A percentile compares a stretch with the other conserved stretches of the same genome.
These are phyloP conservation scores for Eclectus roratus DNA, from an alignment of 2,113 vertebrate species.

Conservation along the genomic window DNA sequence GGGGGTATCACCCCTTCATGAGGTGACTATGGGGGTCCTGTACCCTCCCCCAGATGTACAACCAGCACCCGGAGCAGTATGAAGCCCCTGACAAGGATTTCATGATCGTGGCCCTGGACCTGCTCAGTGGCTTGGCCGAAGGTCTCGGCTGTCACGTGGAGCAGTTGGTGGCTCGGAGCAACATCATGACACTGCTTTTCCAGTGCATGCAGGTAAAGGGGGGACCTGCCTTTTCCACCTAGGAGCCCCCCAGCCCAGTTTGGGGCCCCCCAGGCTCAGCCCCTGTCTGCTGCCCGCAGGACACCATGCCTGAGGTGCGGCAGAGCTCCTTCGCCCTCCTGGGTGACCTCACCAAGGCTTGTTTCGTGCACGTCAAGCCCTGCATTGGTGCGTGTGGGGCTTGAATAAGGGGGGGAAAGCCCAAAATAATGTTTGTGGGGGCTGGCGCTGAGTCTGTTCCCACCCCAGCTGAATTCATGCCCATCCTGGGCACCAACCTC, in stretches of 20 bases:
- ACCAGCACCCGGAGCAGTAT: constrained; percentile 93
- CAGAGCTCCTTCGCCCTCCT: constrained; percentile 94
- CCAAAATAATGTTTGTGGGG: accelerated
- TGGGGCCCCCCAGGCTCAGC: background rate
- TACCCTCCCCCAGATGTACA: constrained; percentile 85
- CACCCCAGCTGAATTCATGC: constrained; percentile 92
- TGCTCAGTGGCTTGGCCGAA: constrained; percentile 92
- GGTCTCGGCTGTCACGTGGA: constrained; percentile 90
- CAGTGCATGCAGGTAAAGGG: constrained; percentile 92
- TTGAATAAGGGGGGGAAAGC: background rate
- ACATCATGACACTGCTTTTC: constrained; percentile 94
- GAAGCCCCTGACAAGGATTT: constrained; percentile 97
- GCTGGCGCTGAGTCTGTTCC: accelerated
- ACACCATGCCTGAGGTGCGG: constrained; percentile 94
- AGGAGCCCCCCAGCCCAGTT: too few relatives aligned
- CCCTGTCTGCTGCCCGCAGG: constrained; percentile 58
- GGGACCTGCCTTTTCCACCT: too few relatives aligned
- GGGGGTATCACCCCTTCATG: background rate
- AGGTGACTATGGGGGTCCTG: background rate
- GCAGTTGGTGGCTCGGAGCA: constrained; percentile 90
- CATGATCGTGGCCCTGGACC: constrained; percentile 95
- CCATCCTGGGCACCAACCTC: constrained; percentile 94
- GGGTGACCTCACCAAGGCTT: constrained; percentile 94
- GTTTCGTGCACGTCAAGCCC: constrained; percentile 93
- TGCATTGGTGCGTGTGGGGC: constrained; percentile 82